Base-by-base conservation (phyloP, 1,140 invertebrate genomes). In the Drosophila murphyi region DNA sequence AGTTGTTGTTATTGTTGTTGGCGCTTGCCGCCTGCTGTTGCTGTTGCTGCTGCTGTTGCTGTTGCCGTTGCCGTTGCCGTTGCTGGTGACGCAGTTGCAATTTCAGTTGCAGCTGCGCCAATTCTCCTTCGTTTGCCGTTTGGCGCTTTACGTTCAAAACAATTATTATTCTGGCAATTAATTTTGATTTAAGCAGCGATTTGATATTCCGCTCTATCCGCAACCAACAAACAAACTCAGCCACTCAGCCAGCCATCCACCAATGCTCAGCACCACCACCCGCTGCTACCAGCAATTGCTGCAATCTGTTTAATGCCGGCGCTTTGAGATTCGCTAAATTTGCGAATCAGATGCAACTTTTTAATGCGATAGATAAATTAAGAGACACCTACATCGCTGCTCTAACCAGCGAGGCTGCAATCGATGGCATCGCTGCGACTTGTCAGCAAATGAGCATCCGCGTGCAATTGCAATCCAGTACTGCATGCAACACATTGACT, bases 81-180 rank as follows among this genome's bases (percentile, higher is more conserved):
- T 68, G 81, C 57, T 76, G 85, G 72, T 83, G 85, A 80, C 78
- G 83, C 77, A 86, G 82, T 86, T 71, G 71, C 45, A 64, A 55
- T 72, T 68, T 60, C 74, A 86, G 71, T 82, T 85, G 85, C 85
- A 88, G 85, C 85, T 88, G 85, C 85, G 78, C 85, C 85, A 89
- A 89, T 89, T 89, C 85, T 85, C 85, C 68, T 63, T 78, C 61
- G 39, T 73, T 79, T 82, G 72, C 80, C 82, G 78, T 82, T 82
- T 76, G 82, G 76, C 85, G 85, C 85, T 89, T 89, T 85, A 89
- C 85, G 85, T 89, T 89, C 85, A 90, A 89, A 89, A 89, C 85
- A 89, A 89, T 89, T 89, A 89, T 89, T 89, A 89, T 89, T 89
- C 86, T 89, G 85, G 86, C 85, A 89, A 89, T 89, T 89, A 89